A percentile compares a stretch with the other conserved stretches of the same genome.
phyloP scores from a whole-genome alignment of 1,140 invertebrate species.

The Scaptodrosophila lebanonensis region DNA sequence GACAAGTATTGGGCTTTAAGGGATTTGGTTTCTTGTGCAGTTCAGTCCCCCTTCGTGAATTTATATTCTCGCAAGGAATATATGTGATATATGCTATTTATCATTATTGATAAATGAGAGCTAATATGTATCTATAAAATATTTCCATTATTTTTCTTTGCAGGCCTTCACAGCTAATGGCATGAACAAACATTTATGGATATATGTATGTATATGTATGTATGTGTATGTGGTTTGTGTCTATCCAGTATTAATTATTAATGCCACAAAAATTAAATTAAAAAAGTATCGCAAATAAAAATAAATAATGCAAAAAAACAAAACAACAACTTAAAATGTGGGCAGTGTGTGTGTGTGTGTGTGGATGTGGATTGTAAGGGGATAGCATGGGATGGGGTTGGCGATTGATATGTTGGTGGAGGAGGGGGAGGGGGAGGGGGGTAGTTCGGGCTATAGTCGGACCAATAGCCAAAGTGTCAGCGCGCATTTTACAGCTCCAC shows the following conservation, averaged over 20 bases:
- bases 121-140: constrained; percentile 10
- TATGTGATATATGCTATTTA: too few relatives aligned
- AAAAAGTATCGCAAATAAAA: constrained; percentile 10
- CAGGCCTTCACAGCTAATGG: neutral
- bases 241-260: constrained; percentile 50
- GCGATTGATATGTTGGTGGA: neutral
- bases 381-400: neutral
- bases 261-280: neutral
- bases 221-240: constrained; percentile 35
- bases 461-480: constrained; percentile 40
- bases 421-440: neutral
- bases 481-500: constrained; percentile 57
- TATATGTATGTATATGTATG: too few relatives aligned
- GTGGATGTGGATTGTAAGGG: neutral
- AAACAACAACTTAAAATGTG: too few relatives aligned
- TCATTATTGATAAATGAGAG: constrained; percentile 13
- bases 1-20: too few relatives aligned
- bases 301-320: constrained; percentile 16
- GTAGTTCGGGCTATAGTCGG: constrained; percentile 5
- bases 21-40: too few relatives aligned
- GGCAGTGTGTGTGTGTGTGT: neutral
- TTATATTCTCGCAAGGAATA: too few relatives aligned
- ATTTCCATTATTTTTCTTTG: constrained; percentile 6
- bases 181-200: too few relatives aligned
- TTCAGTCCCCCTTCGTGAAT: too few relatives aligned